Conservation (phyloP, 2,113 vertebrate genomes). For the Sander vitreus region DNA sequence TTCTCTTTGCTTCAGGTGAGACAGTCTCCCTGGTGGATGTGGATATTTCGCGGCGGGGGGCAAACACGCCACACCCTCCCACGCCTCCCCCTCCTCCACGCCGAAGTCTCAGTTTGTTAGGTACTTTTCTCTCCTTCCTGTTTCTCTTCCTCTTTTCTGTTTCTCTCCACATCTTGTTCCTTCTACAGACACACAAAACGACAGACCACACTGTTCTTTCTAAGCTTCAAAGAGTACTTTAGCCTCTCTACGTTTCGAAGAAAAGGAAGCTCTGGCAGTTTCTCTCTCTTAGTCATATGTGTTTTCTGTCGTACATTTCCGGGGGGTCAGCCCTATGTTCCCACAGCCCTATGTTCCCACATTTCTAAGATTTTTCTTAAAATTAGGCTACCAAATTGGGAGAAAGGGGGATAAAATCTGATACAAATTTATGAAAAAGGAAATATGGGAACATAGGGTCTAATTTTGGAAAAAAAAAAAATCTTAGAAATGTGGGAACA, state of each 20-base stretch:
- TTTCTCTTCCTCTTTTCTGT: background rate
- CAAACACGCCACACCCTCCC: slow-evolving; percentile 92
- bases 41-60: slow-evolving; percentile 93
- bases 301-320: background rate
- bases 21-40: slow-evolving; percentile 97
- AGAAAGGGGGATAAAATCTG: too few relatives aligned
- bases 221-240: too few relatives aligned
- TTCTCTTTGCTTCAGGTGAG: slow-evolving; percentile 85
- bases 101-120: slow-evolving; percentile 95
- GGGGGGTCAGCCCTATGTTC: background rate
- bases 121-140: slow-evolving; percentile 65
- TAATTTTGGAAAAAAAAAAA: too few relatives aligned
- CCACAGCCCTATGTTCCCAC: too few relatives aligned
- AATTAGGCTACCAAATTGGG: too few relatives aligned
- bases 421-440: too few relatives aligned
- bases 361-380: too few relatives aligned
- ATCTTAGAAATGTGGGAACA: too few relatives aligned
- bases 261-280: background rate
- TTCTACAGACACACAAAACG: background rate
- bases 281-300: background rate
- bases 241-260: background rate
- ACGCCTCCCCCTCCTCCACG: slow-evolving; percentile 95
- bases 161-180: background rate
- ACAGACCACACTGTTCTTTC: too few relatives aligned
- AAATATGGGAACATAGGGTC: too few relatives aligned